phyloP scores from a whole-genome alignment of 2,888 invertebrate species.

The Drosophila anceps region DNA sequence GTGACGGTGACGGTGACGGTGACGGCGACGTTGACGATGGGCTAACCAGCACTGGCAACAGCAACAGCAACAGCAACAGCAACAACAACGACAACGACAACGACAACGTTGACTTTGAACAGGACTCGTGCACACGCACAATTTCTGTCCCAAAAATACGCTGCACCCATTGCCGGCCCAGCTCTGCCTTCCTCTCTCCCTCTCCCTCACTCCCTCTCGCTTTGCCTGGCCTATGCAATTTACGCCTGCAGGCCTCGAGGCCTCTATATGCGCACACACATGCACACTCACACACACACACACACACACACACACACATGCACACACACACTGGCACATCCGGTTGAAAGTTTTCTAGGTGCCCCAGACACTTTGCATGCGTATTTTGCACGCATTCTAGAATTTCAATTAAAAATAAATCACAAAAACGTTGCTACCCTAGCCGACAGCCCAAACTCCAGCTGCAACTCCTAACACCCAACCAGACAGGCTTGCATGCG shows the following conservation, averaged over 20 bases:
- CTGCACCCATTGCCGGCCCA: constrained; percentile 29
- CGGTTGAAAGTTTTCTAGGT: constrained; percentile 77
- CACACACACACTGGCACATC: constrained; percentile 34
- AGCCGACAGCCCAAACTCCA: constrained; percentile 24
- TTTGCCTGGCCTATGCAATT: constrained; percentile 75
- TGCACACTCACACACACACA: not conserved
- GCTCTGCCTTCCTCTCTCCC: constrained; percentile 2
- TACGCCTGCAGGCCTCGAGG: constrained; percentile 76
- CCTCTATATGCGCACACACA: constrained; percentile 25
- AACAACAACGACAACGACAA: no score
- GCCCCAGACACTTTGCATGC: constrained; percentile 82
- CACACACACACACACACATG: not conserved
- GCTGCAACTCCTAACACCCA: constrained; percentile 2
- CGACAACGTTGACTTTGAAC: constrained; percentile 73
- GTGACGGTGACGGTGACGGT: not conserved
- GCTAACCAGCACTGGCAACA: constrained; percentile 19
- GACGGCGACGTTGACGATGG: constrained; percentile 59
- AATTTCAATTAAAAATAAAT: constrained; percentile 86
- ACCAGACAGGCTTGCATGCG: not conserved
- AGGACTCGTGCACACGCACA: constrained; percentile 64
- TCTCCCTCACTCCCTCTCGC: not conserved
- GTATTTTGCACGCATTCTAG: constrained; percentile 85
- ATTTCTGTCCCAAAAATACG: constrained; percentile 57
- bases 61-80: constrained; percentile 29
- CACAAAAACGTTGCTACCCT: constrained; percentile 83